A percentile compares a stretch with the other conserved stretches of the same genome.
Evolutionary conservation across 2,888 invertebrate species (phyloP).

Genomic region (Agonopterix arenella): DNA sequence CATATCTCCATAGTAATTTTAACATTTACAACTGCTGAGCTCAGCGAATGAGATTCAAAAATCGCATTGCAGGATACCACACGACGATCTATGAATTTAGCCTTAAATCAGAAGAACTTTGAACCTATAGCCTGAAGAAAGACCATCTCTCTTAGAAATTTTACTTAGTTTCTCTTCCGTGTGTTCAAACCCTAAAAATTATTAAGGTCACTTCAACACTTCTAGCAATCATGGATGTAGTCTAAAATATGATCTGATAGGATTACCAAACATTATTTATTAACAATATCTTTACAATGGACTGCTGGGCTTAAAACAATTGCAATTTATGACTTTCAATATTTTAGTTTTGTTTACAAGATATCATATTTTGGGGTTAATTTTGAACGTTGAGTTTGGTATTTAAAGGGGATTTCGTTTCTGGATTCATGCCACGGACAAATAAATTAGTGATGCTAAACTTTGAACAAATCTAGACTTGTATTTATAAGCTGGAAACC

Average conservation of each 20-base stretch:
- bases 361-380: slow-evolving; percentile 8
- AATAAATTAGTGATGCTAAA: neutral
- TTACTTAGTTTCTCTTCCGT: no score
- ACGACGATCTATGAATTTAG: no score
- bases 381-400: slow-evolving; percentile 7
- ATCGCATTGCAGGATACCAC: no score
- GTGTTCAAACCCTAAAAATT: no score
- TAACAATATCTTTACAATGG: neutral
- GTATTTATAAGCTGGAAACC: neutral
- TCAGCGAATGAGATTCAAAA: no score
- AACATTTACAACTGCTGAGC: no score
- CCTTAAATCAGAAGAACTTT: no score
- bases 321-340: slow-evolving; percentile 1
- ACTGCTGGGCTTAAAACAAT: neutral
- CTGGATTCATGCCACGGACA: neutral
- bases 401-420: slow-evolving; percentile 15
- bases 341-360: slow-evolving; percentile 3
- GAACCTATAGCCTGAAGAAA: no score
- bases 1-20: no score
- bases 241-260: neutral
- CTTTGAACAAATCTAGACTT: neutral
- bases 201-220: neutral
- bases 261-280: neutral
- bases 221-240: neutral
- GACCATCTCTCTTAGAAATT: no score